phyloP scores from a whole-genome alignment of 2,888 invertebrate species.

The Odontocerum albicorne region DNA sequence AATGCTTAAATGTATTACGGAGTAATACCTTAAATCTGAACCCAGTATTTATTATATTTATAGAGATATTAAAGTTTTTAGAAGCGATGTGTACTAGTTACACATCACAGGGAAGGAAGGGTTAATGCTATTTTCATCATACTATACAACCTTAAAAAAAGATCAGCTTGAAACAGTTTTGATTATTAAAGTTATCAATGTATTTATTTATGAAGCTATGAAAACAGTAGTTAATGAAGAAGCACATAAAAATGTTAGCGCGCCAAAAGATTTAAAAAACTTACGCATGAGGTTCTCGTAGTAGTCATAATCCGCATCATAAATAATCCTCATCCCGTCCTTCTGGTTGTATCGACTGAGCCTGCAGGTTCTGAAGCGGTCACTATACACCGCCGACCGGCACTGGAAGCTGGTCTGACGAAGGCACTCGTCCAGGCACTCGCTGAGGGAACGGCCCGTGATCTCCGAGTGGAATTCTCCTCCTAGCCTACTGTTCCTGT shows the following conservation, averaged over 20 bases:
- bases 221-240: neutral
- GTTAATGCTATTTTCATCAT: too few species aligned
- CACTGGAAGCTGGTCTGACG: conserved; percentile 89
- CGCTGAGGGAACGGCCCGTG: conserved; percentile 83
- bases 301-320: conserved; percentile 91
- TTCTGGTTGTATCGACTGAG: conserved; percentile 85
- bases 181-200: neutral
- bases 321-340: conserved; percentile 84
- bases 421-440: conserved; percentile 87
- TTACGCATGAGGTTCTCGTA: conserved; percentile 92
- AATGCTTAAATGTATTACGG: too few species aligned
- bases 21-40: too few species aligned
- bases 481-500: conserved; percentile 82
- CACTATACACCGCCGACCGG: conserved; percentile 86
- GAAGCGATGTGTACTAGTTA: too few species aligned
- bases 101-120: too few species aligned
- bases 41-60: too few species aligned
- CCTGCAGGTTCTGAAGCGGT: conserved; percentile 80
- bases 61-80: too few species aligned
- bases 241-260: neutral
- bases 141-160: too few species aligned
- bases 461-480: conserved; percentile 90
- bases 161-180: neutral
- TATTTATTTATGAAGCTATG: too few species aligned
- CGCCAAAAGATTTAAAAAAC: too few species aligned